Conservation (phyloP, 2,888 invertebrate genomes). For the Drosophila nigritarsus region DNA sequence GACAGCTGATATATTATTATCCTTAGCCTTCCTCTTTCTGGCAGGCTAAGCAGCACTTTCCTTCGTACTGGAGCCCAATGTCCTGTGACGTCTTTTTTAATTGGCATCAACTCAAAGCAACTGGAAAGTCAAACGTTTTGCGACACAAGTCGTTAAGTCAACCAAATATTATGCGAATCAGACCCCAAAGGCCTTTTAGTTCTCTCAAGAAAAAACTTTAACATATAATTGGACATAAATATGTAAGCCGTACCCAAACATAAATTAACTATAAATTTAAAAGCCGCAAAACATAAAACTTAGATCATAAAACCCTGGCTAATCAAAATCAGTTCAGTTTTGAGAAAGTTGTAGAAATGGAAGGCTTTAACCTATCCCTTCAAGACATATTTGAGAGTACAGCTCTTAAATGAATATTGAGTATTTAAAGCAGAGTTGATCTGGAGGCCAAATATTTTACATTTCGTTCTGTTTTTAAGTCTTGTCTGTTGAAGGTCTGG, state of each 20-base stretch:
- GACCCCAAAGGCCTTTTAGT: background rate
- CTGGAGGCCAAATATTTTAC: background rate
- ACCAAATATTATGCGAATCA: background rate
- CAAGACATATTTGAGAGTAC: fast-evolving
- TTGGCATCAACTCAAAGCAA: constrained; percentile 65
- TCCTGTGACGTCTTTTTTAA: constrained; percentile 69
- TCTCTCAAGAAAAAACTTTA: background rate
- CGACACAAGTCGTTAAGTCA: constrained; percentile 1
- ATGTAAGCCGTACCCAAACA: background rate
- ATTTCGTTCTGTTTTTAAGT: background rate
- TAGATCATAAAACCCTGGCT: background rate
- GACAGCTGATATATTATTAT: constrained; percentile 71
- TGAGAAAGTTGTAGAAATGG: background rate
- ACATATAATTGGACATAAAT: background rate
- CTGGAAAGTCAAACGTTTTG: constrained; percentile 58
- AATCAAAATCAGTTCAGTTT: background rate
- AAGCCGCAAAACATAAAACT: background rate
- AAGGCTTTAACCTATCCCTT: background rate
- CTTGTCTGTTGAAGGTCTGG: background rate
- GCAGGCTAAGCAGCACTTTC: constrained; percentile 45
- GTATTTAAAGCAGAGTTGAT: background rate
- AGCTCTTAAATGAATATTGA: background rate
- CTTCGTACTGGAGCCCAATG: constrained; percentile 31
- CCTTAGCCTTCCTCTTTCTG: constrained; percentile 26
- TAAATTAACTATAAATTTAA: background rate